A percentile compares a stretch with the other conserved stretches of the same genome.
These are phyloP conservation scores for Acleris literana DNA, from an alignment of 2,888 invertebrate species.

Conservation along the genomic window DNA sequence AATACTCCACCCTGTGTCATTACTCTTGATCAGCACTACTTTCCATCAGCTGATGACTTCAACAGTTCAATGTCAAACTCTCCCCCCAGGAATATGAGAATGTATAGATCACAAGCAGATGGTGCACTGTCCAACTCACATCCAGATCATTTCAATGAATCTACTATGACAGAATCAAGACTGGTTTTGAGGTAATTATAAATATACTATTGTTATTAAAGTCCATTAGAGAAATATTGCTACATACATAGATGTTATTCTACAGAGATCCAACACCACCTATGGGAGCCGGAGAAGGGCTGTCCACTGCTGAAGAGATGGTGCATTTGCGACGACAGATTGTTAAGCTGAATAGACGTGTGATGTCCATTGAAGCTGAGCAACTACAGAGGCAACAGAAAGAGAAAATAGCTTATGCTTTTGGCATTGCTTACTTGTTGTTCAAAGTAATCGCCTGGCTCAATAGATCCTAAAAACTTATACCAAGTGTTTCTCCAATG, in stretches of 20 bases:
- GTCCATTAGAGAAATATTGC: not conserved
- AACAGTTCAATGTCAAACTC: conserved; percentile 60
- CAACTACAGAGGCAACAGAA: conserved; percentile 92
- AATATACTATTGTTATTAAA: not conserved
- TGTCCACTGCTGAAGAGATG: conserved; percentile 90
- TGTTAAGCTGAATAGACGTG: conserved; percentile 93
- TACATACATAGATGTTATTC: conserved; percentile 28
- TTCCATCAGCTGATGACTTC: conserved; percentile 87
- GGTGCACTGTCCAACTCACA: conserved; percentile 70
- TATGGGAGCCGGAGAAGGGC: conserved; percentile 85
- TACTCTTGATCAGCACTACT: conserved; percentile 93
- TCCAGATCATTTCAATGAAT: conserved; percentile 72
- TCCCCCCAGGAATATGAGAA: conserved; percentile 65
- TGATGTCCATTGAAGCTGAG: conserved; percentile 94
- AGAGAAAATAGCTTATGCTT: conserved; percentile 92
- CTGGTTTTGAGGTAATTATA: conserved; percentile 66
- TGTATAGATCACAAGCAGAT: conserved; percentile 69
- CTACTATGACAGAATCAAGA: conserved; percentile 77
- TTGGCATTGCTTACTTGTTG: conserved; percentile 93
- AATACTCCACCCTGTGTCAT: conserved; percentile 95
- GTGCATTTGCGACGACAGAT: conserved; percentile 93
- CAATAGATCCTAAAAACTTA: conserved; percentile 70
- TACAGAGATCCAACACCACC: conserved; percentile 88
- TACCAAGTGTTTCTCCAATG: conserved; percentile 55
- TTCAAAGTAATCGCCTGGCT: conserved; percentile 94